Conservation (phyloP, 2,113 vertebrate genomes). For the Corythoichthys haematopterus region DNA sequence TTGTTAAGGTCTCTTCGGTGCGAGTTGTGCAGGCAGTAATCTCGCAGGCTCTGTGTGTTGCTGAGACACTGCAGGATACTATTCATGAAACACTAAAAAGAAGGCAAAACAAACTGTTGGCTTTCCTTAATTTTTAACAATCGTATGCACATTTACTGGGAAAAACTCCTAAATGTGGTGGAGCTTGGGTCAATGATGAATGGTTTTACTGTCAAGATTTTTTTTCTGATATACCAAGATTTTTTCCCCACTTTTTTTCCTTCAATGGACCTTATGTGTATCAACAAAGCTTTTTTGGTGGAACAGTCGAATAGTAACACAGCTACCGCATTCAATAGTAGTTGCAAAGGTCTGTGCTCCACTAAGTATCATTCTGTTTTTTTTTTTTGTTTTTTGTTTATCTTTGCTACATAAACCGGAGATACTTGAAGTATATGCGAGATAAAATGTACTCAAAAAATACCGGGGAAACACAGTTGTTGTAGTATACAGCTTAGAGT, state of each 20-base stretch:
- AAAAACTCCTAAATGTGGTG: not conserved
- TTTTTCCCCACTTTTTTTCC: too few species aligned
- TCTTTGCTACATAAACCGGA: not conserved
- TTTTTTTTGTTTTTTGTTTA: not conserved
- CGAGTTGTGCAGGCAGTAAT: conserved; percentile 93
- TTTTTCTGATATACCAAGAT: too few species aligned
- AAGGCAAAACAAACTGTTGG: conserved; percentile 18
- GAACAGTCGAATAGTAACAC: too few species aligned
- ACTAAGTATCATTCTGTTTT: not conserved
- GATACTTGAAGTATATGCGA: not conserved
- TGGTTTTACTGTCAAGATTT: not conserved
- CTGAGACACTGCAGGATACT: conserved; percentile 99
- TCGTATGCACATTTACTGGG: not conserved
- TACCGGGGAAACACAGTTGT: not conserved
- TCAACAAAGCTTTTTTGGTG: too few species aligned
- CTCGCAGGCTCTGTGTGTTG: conserved; percentile 89
- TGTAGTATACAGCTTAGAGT: not conserved
- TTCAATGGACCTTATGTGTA: too few species aligned
- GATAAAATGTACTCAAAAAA: not conserved
- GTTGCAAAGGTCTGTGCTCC: not conserved
- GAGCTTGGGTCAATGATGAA: not conserved
- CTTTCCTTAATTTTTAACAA: not conserved
- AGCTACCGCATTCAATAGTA: not conserved
- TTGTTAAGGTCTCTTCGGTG: conserved; percentile 91
- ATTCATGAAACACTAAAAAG: conserved; percentile 96